These are phyloP conservation scores for Montipora efflorescens DNA, from an alignment of 64 coral and sea anemone species.

Conservation along the genomic window DNA sequence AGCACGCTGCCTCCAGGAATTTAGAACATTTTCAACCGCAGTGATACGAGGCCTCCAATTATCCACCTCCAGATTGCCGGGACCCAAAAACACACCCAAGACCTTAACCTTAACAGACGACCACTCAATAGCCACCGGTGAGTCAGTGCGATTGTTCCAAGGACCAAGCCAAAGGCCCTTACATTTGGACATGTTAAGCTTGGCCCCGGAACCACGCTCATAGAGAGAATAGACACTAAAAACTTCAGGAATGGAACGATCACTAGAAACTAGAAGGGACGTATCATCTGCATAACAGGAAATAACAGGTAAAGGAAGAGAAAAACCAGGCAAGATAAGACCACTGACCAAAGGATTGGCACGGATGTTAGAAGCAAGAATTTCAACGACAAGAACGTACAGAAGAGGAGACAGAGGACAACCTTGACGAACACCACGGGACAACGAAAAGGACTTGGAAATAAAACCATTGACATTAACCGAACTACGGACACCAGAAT, in stretches of 20 bases:
- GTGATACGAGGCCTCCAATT: conserved; percentile 4
- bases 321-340: not conserved
- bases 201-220: not conserved
- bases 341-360: not conserved
- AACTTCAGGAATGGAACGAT: not conserved
- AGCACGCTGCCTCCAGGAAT: not conserved
- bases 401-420: conserved; percentile 31
- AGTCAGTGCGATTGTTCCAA: conserved; percentile 35
- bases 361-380: not conserved
- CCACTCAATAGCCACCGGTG: conserved; percentile 1
- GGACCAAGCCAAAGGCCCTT: conserved; percentile 15
- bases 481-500: conserved; percentile 5
- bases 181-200: conserved; percentile 12
- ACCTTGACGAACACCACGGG: conserved; percentile 57
- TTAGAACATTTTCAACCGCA: not conserved
- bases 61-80: not conserved
- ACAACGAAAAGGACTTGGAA: not conserved
- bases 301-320: not conserved
- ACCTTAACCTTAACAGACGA: not conserved
- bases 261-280: not conserved
- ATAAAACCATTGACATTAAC: conserved; percentile 29
- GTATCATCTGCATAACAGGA: conserved; percentile 26
- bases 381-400: conserved; percentile 22
- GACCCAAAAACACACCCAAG: conserved; percentile 15
- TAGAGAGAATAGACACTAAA: not conserved